A percentile compares a stretch with the other conserved stretches of the same genome.
These are phyloP conservation scores for Tragelaphus buxtoni DNA, from an alignment of 2,113 vertebrate species.

Conservation along the genomic window DNA sequence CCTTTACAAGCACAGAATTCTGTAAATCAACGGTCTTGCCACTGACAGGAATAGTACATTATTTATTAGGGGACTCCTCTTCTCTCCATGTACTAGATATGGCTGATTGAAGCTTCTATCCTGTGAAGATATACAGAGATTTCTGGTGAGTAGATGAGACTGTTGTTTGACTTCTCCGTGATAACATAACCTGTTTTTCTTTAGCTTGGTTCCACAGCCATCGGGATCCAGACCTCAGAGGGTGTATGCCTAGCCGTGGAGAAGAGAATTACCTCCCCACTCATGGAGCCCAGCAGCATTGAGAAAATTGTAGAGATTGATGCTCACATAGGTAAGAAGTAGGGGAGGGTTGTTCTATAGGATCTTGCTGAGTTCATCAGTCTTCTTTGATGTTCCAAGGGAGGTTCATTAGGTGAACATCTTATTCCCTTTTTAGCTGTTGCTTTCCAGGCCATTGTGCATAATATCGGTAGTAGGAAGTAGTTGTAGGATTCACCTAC, in stretches of 20 bases:
- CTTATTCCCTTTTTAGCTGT: background rate
- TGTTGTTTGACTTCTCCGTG: background rate
- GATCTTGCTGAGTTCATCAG: background rate
- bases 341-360: background rate
- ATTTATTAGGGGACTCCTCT: background rate
- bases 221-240: slow-evolving; percentile 97
- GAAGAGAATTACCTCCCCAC: slow-evolving; percentile 97
- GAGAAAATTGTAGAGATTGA: slow-evolving; percentile 99
- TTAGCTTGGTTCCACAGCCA: slow-evolving; percentile 97
- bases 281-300: slow-evolving; percentile 99
- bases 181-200: slow-evolving; percentile 39
- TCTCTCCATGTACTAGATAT: background rate
- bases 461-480: slow-evolving; percentile 41
- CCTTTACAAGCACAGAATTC: background rate
- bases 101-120: background rate
- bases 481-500: slow-evolving; percentile 47
- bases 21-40: background rate
- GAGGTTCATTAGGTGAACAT: background rate
- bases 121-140: background rate
- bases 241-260: slow-evolving; percentile 98
- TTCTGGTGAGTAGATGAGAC: background rate
- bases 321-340: slow-evolving; percentile 90
- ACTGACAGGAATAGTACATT: background rate
- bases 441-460: slow-evolving; percentile 55
- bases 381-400: background rate